These are phyloP conservation scores for Dolomedes plantarius DNA, from an alignment of 2,888 invertebrate species.

Conservation along the genomic window DNA sequence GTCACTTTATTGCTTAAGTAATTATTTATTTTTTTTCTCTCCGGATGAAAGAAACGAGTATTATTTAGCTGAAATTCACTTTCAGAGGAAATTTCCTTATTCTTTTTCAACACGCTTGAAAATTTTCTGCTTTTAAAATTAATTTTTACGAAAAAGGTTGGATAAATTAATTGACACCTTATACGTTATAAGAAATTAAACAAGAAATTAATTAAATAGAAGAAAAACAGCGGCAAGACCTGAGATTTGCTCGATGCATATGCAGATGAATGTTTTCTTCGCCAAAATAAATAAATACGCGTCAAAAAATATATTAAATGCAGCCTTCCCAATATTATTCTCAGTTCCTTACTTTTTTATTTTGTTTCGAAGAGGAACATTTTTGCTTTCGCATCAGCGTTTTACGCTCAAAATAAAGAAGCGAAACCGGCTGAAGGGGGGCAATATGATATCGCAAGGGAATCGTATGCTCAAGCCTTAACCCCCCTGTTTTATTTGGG, in stretches of 20 bases:
- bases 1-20: no score
- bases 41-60: no score
- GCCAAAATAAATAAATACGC: background rate
- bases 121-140: background rate
- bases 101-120: background rate
- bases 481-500: background rate
- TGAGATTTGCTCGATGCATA: no score
- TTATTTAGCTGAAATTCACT: no score
- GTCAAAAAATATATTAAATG: conserved; percentile 1
- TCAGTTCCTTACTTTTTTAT: background rate
- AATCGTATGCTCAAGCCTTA: background rate
- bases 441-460: conserved; percentile 1
- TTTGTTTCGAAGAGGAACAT: background rate
- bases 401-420: background rate
- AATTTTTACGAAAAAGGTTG: background rate
- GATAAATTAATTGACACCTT: background rate
- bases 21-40: no score
- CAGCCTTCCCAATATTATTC: background rate
- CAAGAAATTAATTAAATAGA: background rate
- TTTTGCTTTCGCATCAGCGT: background rate
- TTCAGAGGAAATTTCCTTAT: background rate
- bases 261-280: background rate
- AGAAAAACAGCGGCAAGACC: no score
- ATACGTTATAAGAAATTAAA: background rate
- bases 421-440: background rate